Percentiles rank a stretch among this genome's conserved stretches.
phyloP scores from a whole-genome alignment of 2,797 vertebrate genomes.

The Catostomus latipinnis region DNA sequence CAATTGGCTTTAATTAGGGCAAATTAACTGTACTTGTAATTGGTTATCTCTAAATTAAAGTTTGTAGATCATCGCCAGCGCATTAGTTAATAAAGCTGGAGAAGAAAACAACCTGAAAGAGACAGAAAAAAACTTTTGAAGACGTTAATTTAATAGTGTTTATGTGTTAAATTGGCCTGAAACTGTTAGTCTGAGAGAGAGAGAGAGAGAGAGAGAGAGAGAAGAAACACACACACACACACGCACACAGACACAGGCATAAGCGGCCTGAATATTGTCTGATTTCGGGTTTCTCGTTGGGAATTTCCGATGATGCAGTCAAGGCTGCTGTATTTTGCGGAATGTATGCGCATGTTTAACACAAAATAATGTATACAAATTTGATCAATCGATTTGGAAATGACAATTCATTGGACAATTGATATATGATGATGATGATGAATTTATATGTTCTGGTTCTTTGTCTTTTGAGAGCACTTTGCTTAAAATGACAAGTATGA shows the following conservation, averaged over 20 bases:
- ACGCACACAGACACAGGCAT: too few species aligned
- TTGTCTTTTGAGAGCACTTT: background rate
- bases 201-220: too few species aligned
- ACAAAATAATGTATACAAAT: background rate
- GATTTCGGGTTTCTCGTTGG: background rate
- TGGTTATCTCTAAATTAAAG: too few species aligned
- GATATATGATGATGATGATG: background rate
- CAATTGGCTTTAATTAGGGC: too few species aligned
- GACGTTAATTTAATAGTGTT: too few species aligned
- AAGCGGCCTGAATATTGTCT: background rate
- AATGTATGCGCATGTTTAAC: too few species aligned
- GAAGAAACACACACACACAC: too few species aligned
- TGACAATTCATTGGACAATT: background rate
- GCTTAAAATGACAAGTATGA: background rate
- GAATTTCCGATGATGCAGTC: conserved; percentile 24
- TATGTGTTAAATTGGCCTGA: background rate
- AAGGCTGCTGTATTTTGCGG: background rate
- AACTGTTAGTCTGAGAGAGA: background rate
- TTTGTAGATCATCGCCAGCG: too few species aligned
- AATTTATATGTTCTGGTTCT: background rate
- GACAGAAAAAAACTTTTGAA: background rate
- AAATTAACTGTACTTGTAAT: too few species aligned
- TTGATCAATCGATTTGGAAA: too few species aligned
- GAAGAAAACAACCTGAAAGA: too few species aligned
- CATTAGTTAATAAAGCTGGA: too few species aligned